Base-by-base conservation (phyloP, 2,113 vertebrate species). In the Macquaria ambigua region DNA sequence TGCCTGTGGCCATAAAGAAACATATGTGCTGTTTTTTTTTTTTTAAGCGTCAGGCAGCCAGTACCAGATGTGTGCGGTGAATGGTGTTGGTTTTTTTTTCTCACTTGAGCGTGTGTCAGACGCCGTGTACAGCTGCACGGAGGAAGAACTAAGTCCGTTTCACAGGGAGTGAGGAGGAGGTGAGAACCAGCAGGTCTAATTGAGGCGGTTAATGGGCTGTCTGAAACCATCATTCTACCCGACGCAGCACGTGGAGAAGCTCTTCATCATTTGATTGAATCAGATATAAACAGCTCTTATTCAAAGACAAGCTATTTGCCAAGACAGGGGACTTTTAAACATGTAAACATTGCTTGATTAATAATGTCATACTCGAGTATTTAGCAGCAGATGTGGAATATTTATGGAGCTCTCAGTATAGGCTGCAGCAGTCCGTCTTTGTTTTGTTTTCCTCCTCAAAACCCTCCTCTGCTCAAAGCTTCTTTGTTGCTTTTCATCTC, bases 11-110 rank as follows among this genome's bases (percentile, higher is more conserved):
- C 86, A 82, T 93, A 86, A 85, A 88, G 88, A 87, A 93, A 93
- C 93, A 93, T 86, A 90, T 93, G 93, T 84, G 91, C 80, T 5
- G 0, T 5, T 58, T 80, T 67, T 74, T 28, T 70, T 70, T 43
- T 75, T 34, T 70, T 72, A 71, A 74, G 82, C 46, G 75, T 87
- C 61, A 85, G 82, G 52, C 89, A 86, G 79, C 76, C 82, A 53
- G 79, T 62, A 92, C 85, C 91, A 94, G 93, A 94, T 95, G 94
- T 93, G 90, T 82, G 74, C 37, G 28, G 74, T 92, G 86, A 91
- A 82, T 84, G 87, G 86, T 82, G 87, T 75, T 72, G 62, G n/a
- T 46, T 80, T 80, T 87, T 79, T 88, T 81, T 69, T 58, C 70
- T 81, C 91, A 86, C 80, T 89, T 61, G 41, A 88, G 68, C 74